Base-by-base conservation (phyloP, 64 coral and sea anemone species). In the Montipora capricornis region DNA sequence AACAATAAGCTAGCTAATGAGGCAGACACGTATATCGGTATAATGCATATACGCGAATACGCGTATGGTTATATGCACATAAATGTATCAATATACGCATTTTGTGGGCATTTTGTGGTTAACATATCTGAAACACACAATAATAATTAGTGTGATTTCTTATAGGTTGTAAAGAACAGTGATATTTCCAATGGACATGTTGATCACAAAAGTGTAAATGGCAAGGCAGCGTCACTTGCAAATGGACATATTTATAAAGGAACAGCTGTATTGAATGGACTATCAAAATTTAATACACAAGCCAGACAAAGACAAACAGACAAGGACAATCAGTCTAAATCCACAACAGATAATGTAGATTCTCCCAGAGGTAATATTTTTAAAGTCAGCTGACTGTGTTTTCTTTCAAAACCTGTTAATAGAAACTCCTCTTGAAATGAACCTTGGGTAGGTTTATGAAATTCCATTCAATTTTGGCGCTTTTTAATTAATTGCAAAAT, bases 161-260 rank as follows among this genome's bases (percentile, higher is more conserved):
- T 70, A n/a, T 20, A 71, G 82, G 82, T 47, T 67, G 15, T 86
- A 10, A 11, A 49, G 45, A 86, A 86, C 51, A 66, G 82, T 86
- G 37, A 44, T 51, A 22, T 87, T 45, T 46, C 68, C 60, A 87
- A 90, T 71, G 89, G 89, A 91, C 16, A 68, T 79, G 76, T 51
- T 37, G 48, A 88, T 80, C 90, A 75, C 14, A 12, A 69, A 48
- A 49, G 14, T 19, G 7, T 77, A 20, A 44, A 49, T 5, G 90
- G 80, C 61, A 79, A 78, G 78, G 29, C 0, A 44, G 22, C 79
- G 80, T 14, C 17, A 73, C 58, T 8, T 22, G 24, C 47, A 17
- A 70, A 95, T 74, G 76, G 60, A 75, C 78, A 95, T 12, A 5
- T 71, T 20, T 79, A 11, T 64, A 88, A 95, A 87, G 88, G 87